A percentile compares a stretch with the other conserved stretches of the same genome.
These are phyloP conservation scores for Argya squamiceps DNA, from an alignment of 2,797 vertebrate genomes.

Conservation along the genomic window DNA sequence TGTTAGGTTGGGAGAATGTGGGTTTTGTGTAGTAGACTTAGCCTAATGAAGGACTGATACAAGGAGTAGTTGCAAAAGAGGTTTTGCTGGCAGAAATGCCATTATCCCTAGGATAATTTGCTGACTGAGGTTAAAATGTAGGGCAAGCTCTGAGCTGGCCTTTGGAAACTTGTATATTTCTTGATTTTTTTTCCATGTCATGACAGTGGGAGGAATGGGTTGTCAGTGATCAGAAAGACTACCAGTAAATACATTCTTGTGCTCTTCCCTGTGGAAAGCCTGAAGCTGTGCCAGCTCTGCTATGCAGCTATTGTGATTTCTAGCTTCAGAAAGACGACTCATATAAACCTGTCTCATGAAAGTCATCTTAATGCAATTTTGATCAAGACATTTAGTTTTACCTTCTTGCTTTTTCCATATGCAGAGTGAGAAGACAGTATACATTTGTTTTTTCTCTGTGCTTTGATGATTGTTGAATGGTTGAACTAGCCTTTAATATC, in stretches of 20 bases:
- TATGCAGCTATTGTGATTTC: background rate
- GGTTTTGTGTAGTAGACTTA: background rate
- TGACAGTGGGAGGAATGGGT: background rate
- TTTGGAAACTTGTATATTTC: background rate
- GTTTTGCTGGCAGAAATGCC: background rate
- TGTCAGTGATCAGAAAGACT: background rate
- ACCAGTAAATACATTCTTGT: background rate
- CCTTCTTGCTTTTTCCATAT: background rate
- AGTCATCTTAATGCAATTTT: background rate
- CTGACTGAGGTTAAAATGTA: background rate
- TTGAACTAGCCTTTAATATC: background rate
- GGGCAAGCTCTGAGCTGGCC: background rate
- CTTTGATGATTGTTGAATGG: background rate
- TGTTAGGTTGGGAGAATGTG: background rate
- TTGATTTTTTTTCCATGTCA: background rate
- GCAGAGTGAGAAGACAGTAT: background rate
- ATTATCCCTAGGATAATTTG: background rate
- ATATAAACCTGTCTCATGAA: background rate
- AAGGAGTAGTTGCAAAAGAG: background rate
- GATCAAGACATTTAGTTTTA: background rate
- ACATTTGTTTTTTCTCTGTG: background rate
- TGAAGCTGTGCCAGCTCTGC: background rate
- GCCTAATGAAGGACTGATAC: background rate
- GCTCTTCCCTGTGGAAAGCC: background rate
- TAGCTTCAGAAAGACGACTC: background rate